Percentiles rank a stretch among this genome's conserved stretches.
phyloP scores from a whole-genome alignment of 2,888 invertebrate species.

The Odontocerum albicorne region DNA sequence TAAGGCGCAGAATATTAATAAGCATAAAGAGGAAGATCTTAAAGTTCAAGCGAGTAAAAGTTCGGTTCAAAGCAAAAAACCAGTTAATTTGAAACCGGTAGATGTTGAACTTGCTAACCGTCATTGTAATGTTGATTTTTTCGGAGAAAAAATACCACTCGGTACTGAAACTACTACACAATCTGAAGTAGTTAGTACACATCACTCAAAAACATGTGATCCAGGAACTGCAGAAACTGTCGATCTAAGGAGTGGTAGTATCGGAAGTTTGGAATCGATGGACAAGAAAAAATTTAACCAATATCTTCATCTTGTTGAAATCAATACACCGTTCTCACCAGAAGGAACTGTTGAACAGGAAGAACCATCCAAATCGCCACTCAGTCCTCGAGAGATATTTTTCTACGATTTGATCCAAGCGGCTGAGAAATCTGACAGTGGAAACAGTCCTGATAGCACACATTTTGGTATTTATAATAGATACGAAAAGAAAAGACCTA shows the following conservation, averaged over 20 bases:
- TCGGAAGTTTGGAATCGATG: conserved; percentile 33
- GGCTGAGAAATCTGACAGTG: conserved; percentile 39
- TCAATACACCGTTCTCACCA: conserved; percentile 31
- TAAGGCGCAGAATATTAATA: not conserved
- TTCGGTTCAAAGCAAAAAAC: conserved; percentile 23
- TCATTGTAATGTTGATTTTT: conserved; percentile 28
- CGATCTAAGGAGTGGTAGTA: conserved; percentile 17
- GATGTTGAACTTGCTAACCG: conserved; percentile 33
- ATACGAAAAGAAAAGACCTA: conserved; percentile 30
- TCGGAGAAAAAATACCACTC: conserved; percentile 32
- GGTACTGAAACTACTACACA: conserved; percentile 4
- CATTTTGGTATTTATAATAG: conserved; percentile 28
- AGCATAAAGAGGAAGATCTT: not conserved
- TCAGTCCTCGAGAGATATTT: conserved; percentile 48
- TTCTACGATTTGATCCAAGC: conserved; percentile 46
- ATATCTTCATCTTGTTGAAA: conserved; percentile 33
- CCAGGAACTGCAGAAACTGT: not conserved
- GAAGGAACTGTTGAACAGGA: conserved; percentile 4
- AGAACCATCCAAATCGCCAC: conserved; percentile 35
- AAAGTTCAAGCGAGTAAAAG: not conserved
- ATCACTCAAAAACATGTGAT: not conserved
- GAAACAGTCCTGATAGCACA: conserved; percentile 30
- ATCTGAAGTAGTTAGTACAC: not conserved
- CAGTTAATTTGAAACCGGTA: conserved; percentile 26
- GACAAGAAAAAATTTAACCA: conserved; percentile 30